Conservation (phyloP, 2,113 vertebrate genomes). For the Dolichallabes microphthalmus region DNA sequence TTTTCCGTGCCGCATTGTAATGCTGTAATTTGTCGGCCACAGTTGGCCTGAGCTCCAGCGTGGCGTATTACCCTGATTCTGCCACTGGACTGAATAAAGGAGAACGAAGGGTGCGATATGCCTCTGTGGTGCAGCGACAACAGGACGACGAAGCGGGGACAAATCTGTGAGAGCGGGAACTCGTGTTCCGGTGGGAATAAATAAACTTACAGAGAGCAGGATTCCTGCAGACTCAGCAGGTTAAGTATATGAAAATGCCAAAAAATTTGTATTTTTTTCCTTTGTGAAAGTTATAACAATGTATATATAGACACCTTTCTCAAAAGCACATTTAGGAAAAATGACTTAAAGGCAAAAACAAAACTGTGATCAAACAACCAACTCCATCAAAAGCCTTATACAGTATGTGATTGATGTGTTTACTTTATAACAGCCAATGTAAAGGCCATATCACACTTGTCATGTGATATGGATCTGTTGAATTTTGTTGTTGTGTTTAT, state of each 20-base stretch:
- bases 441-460: too few relatives aligned
- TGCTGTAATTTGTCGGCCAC: conserved; percentile 36
- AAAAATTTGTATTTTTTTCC: neutral
- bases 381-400: neutral
- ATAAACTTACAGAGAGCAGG: neutral
- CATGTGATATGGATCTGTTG: too few relatives aligned
- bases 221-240: neutral
- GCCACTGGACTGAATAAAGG: neutral
- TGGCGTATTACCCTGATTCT: conserved; percentile 19
- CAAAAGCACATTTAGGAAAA: neutral
- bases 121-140: neutral
- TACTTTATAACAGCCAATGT: neutral
- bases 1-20: conserved; percentile 22
- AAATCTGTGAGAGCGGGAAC: neutral
- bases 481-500: too few relatives aligned
- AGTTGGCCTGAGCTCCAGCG: neutral
- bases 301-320: neutral
- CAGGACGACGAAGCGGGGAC: neutral
- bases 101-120: neutral
- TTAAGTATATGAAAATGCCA: neutral
- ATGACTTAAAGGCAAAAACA: neutral
- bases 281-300: neutral
- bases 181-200: neutral
- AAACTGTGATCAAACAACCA: neutral
- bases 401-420: neutral